Evolutionary conservation across 2,888 invertebrate species (phyloP).

Genomic region (Meloe dianella): DNA sequence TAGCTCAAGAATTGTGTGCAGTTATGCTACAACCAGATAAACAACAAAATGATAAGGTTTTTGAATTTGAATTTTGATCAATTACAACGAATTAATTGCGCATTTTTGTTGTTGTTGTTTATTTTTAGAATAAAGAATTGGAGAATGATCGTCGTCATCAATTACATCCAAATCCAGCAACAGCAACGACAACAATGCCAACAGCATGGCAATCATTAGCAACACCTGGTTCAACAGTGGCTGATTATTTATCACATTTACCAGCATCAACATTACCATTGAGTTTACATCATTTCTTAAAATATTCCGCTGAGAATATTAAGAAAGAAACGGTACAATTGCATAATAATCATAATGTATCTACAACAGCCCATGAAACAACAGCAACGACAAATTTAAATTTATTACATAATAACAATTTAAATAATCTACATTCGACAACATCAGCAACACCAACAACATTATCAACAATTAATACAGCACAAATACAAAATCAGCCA

Average conservation of each 20-base stretch:
- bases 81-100: neutral
- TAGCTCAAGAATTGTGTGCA: constrained; percentile 35
- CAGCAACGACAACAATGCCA: constrained; percentile 60
- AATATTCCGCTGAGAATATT: constrained; percentile 78
- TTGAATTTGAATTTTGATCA: neutral
- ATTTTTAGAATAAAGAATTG: constrained; percentile 43
- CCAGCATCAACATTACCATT: constrained; percentile 76
- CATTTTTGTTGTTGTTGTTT: no score
- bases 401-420: constrained; percentile 50
- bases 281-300: constrained; percentile 82
- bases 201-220: constrained; percentile 75
- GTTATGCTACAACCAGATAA: constrained; percentile 44
- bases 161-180: constrained; percentile 24
- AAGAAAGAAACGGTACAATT: constrained; percentile 69
- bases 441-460: neutral
- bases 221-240: constrained; percentile 75
- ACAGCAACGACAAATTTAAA: constrained; percentile 45
- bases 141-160: constrained; percentile 42
- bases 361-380: constrained; percentile 39
- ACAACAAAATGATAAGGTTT: constrained; percentile 48
- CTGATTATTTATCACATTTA: constrained; percentile 82
- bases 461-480: constrained; percentile 58
- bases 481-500: constrained; percentile 47
- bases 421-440: constrained; percentile 43
- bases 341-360: neutral